Evolutionary conservation across 2,797 vertebrate genomes (phyloP), one percentile per base, ranked within the genome.

Genomic region (Chelon auratus): DNA sequence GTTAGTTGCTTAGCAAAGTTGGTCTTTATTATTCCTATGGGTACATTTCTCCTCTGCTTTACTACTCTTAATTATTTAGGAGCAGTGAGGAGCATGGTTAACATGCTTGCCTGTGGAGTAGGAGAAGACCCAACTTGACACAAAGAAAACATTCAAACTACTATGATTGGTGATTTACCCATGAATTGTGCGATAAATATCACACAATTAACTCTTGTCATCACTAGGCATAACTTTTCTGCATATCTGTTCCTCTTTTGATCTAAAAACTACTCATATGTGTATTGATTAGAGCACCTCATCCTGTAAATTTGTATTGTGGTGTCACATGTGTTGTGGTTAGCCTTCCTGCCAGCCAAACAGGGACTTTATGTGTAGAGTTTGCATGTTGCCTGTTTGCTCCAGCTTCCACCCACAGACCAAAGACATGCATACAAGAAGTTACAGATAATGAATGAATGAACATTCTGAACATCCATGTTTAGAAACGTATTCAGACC

Each of bases 1-100:
- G 24, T 26, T 26, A 26, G 17, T 42, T 52, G 24, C 51, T 54
- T 62, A 40, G 43, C 26, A 42, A 52, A 54, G 2, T 48, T 42
- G 17, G 62, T 63, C 14, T 48, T 48, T 22, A 72, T 67, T 30
- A 64, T 18, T 61, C 18, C 26, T 9, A 6, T 55, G 24, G 39
- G 22, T 33, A 65, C 4, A 26, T 59, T 56, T 47, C 13, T 36
- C 36, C 20, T 45, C 10, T 37, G 15, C 37, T 60, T 59, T 15
- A 47, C 36, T 22, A 9, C 39, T 54, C 6, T 30, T 40, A 53
- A 62, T 42, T 36, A 30, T 40, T 63, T 40, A 43, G 24, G 17
- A 36, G 14, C 42, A 43, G 4, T 15, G 24, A 26, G 22, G 22
- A 22, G 22, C 24, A 26, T 26, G 24, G 24, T 26, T 17, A 43